phyloP scores from a whole-genome alignment of 2,113 vertebrate species.

The Baryphthengus martii region DNA sequence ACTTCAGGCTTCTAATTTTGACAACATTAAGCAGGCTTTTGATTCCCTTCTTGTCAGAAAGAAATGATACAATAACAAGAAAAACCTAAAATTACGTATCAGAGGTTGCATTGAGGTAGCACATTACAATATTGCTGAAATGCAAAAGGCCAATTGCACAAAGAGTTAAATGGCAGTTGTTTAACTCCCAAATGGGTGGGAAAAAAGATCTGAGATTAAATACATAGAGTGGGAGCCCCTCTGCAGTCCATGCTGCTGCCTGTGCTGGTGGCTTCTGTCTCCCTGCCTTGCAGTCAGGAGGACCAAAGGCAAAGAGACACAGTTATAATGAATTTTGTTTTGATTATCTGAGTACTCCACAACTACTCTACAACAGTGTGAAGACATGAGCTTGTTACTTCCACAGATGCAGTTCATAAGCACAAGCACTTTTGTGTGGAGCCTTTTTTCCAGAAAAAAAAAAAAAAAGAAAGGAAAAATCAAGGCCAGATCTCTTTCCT shows the following conservation, averaged over 20 bases:
- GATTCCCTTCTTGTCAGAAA: neutral
- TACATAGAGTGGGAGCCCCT: neutral
- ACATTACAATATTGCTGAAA: neutral
- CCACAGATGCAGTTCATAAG: neutral
- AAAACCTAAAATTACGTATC: neutral
- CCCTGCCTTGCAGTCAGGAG: neutral
- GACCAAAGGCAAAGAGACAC: neutral
- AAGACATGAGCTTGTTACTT: neutral
- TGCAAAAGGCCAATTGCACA: neutral
- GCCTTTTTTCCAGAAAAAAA: neutral
- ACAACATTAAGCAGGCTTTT: neutral
- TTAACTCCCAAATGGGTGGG: neutral
- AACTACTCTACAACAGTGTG: neutral
- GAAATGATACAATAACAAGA: neutral
- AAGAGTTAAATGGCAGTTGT: neutral
- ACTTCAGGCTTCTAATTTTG: neutral
- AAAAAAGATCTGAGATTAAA: neutral
- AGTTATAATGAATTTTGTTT: neutral
- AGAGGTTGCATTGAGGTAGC: neutral
- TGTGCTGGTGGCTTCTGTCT: neutral
- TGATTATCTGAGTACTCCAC: neutral
- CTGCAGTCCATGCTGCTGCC: neutral
- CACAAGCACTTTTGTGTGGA: neutral
- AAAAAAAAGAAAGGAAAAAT: neutral
- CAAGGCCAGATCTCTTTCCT: neutral